These are phyloP conservation scores for Scelioninae gen. 2 DNA, from an alignment of 2,888 invertebrate species.

Conservation along the genomic window DNA sequence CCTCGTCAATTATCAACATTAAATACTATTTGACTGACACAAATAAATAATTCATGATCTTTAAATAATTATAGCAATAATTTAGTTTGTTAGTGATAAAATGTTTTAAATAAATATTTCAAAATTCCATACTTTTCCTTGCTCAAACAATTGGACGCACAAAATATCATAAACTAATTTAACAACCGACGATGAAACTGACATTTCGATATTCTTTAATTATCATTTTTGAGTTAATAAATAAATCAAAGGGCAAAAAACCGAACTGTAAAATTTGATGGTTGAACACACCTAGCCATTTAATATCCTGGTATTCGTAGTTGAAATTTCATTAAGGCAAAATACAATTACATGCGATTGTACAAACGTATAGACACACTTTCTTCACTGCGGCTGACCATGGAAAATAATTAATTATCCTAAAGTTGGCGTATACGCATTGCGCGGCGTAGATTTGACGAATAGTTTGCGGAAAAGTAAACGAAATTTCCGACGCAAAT, in stretches of 20 bases:
- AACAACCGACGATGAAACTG: neutral
- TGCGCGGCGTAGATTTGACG: slow-evolving; percentile 23
- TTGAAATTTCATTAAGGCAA: neutral
- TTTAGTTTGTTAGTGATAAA: too few relatives aligned
- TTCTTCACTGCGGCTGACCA: slow-evolving; percentile 7
- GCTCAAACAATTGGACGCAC: too few relatives aligned
- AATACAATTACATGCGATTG: slow-evolving; percentile 22
- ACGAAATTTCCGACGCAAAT: slow-evolving; percentile 16
- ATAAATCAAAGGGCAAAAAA: slow-evolving; percentile 10
- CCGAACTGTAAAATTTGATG: slow-evolving; percentile 26
- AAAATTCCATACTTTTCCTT: too few relatives aligned
- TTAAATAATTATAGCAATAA: too few relatives aligned
- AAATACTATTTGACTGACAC: too few relatives aligned
- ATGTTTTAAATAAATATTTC: too few relatives aligned
- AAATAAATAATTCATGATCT: too few relatives aligned
- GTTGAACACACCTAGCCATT: slow-evolving; percentile 31
- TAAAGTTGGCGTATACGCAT: slow-evolving; percentile 5
- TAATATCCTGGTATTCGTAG: slow-evolving; percentile 6
- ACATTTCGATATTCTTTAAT: neutral
- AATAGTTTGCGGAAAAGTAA: slow-evolving; percentile 34
- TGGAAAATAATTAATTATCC: slow-evolving; percentile 41
- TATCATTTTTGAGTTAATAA: too few relatives aligned
- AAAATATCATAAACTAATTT: too few relatives aligned
- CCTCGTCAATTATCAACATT: too few relatives aligned
- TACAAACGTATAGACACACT: slow-evolving; percentile 21